phyloP scores from a whole-genome alignment of 2,113 vertebrate species.

The Microcebus jonahi region DNA sequence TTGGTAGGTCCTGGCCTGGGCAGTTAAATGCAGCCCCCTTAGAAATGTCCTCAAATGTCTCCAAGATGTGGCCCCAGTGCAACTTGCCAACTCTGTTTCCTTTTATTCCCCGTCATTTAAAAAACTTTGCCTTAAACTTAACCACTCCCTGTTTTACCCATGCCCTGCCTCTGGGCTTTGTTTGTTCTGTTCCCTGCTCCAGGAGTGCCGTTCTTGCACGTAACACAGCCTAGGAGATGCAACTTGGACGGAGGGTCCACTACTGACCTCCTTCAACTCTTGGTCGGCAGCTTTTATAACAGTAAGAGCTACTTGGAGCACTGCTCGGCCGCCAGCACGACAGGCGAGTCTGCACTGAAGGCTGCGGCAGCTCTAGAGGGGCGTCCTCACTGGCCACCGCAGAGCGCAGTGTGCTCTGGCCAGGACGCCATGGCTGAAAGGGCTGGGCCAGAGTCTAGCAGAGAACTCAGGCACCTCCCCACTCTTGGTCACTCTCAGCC shows the following conservation, averaged over 20 bases:
- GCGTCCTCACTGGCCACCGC: background rate
- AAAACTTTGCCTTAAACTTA: background rate
- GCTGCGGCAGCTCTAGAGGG: background rate
- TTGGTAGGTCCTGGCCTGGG: background rate
- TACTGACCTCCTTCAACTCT: background rate
- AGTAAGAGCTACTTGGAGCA: background rate
- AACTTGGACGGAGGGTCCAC: fast-evolving
- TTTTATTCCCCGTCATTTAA: background rate
- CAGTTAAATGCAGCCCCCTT: too few relatives aligned
- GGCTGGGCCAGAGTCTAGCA: background rate
- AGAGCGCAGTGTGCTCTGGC: background rate
- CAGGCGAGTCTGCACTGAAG: fast-evolving
- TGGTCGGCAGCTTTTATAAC: background rate
- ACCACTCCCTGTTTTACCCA: too few relatives aligned
- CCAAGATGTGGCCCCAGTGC: background rate
- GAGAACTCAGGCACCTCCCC: fast-evolving
- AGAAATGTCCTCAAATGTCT: background rate
- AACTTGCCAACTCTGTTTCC: background rate
- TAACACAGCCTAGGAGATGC: background rate
- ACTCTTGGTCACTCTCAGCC: fast-evolving
- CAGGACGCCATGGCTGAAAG: background rate
- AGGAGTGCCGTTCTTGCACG: fast-evolving
- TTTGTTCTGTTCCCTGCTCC: background rate
- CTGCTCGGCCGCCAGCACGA: fast-evolving
- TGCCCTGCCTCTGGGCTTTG: background rate